Conservation (phyloP, 2,888 invertebrate genomes). For the Mamestra brassicae region DNA sequence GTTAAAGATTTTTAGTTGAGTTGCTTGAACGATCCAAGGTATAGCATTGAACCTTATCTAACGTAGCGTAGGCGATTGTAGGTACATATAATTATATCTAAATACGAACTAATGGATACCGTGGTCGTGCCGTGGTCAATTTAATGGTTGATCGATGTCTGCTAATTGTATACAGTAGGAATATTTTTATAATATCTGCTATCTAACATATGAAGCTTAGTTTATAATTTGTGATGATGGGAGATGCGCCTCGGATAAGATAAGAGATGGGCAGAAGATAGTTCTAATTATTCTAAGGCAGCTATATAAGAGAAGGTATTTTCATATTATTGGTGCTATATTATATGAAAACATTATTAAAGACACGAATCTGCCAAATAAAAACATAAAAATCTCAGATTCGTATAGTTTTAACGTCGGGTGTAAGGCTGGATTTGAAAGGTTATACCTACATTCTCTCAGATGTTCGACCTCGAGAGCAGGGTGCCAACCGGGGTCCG, state of each 20-base stretch:
- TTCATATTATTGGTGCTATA: neutral
- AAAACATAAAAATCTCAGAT: slow-evolving; percentile 19
- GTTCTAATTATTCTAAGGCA: too few species aligned
- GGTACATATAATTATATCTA: slow-evolving; percentile 56
- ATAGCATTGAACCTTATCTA: slow-evolving; percentile 60
- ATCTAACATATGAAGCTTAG: slow-evolving; percentile 8
- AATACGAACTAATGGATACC: slow-evolving; percentile 62
- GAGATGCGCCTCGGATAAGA: neutral
- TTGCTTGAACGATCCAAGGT: slow-evolving; percentile 39
- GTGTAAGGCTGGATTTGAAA: slow-evolving; percentile 69
- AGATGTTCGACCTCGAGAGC: slow-evolving; percentile 69
- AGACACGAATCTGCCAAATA: slow-evolving; percentile 9
- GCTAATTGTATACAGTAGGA: slow-evolving; percentile 56
- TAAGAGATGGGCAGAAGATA: neutral
- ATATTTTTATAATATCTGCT: slow-evolving; percentile 44
- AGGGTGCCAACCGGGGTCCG: slow-evolving; percentile 79
- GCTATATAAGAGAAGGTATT: neutral
- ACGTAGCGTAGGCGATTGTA: slow-evolving; percentile 52
- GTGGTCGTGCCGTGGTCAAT: slow-evolving; percentile 55
- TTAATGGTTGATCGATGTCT: slow-evolving; percentile 59
- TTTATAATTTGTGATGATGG: slow-evolving; percentile 13
- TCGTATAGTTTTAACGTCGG: slow-evolving; percentile 18
- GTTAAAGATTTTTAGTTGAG: slow-evolving; percentile 24
- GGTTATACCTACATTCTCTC: slow-evolving; percentile 80
- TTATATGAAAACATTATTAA: slow-evolving; percentile 1